phyloP scores from a whole-genome alignment of 2,888 invertebrate genomes.

The Nymphalis urticae region DNA sequence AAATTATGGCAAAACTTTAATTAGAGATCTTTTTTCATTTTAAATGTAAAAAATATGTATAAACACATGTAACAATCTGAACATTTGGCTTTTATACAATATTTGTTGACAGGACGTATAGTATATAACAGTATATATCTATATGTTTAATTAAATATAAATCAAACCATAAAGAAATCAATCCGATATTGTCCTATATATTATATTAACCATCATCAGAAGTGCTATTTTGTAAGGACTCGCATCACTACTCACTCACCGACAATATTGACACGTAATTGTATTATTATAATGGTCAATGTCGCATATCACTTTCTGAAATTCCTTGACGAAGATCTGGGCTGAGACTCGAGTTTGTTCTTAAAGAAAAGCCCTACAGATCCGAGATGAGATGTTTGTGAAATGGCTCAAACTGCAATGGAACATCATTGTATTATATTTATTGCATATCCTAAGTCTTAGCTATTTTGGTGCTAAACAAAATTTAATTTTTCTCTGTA shows the following conservation, averaged over 20 bases:
- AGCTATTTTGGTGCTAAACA: constrained; percentile 72
- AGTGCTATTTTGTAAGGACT: no score
- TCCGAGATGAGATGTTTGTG: constrained; percentile 16
- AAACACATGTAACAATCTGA: constrained; percentile 1
- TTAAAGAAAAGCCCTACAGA: not conserved
- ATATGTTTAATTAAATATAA: no score
- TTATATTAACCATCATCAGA: no score
- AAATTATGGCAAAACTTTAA: constrained; percentile 43
- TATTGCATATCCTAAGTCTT: constrained; percentile 29
- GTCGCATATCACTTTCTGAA: no score
- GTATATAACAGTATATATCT: no score
- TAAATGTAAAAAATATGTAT: constrained; percentile 12
- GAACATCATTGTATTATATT: constrained; percentile 23
- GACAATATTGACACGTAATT: no score
- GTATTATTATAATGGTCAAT: no score
- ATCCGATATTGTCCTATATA: no score
- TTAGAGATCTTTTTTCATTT: constrained; percentile 19
- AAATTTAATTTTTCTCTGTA: constrained; percentile 50
- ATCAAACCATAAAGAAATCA: no score
- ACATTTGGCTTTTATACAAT: not conserved
- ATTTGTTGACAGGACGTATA: not conserved
- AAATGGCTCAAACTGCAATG: constrained; percentile 6
- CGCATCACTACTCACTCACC: no score
- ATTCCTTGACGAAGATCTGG: no score
- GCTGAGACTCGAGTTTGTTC: no score